phyloP scores from a whole-genome alignment of 2,888 invertebrate genomes.

The Zygaena filipendulae region DNA sequence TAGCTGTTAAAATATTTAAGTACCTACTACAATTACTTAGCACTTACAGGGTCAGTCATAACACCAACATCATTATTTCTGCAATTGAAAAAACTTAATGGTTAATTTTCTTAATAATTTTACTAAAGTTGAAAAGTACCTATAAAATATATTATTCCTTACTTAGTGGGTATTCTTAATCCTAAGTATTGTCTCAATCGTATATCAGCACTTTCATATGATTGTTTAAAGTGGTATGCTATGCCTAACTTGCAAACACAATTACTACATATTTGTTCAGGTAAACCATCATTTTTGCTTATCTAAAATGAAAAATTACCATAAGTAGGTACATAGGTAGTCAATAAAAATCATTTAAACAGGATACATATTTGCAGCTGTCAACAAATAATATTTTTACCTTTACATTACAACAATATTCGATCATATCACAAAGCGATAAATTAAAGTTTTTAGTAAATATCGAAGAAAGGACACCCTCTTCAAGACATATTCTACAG shows the following conservation, averaged over 20 bases:
- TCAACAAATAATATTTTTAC: constrained; percentile 27
- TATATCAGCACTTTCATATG: constrained; percentile 70
- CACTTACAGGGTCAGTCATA: constrained; percentile 60
- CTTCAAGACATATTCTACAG: constrained; percentile 71
- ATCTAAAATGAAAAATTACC: constrained; percentile 38
- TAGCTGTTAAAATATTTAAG: too few relatives aligned
- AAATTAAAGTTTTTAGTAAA: constrained; percentile 70
- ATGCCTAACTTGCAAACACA: constrained; percentile 71
- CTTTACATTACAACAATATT: constrained; percentile 68
- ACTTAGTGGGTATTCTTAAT: constrained; percentile 39
- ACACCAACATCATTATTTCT: constrained; percentile 65
- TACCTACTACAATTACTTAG: too few relatives aligned
- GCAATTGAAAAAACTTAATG: constrained; percentile 20
- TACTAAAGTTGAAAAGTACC: too few relatives aligned
- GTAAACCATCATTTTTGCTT: constrained; percentile 65
- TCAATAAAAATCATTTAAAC: too few relatives aligned
- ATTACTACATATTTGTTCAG: constrained; percentile 71
- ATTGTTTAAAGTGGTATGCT: constrained; percentile 72
- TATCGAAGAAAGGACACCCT: constrained; percentile 69
- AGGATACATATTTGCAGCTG: too few relatives aligned
- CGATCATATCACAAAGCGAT: constrained; percentile 70
- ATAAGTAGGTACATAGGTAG: too few relatives aligned
- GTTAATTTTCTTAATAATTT: too few relatives aligned
- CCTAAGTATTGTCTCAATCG: constrained; percentile 69
- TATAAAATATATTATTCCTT: too few relatives aligned